These are phyloP conservation scores for Mystacides longicornis DNA, from an alignment of 2,888 invertebrate genomes.

Conservation along the genomic window DNA sequence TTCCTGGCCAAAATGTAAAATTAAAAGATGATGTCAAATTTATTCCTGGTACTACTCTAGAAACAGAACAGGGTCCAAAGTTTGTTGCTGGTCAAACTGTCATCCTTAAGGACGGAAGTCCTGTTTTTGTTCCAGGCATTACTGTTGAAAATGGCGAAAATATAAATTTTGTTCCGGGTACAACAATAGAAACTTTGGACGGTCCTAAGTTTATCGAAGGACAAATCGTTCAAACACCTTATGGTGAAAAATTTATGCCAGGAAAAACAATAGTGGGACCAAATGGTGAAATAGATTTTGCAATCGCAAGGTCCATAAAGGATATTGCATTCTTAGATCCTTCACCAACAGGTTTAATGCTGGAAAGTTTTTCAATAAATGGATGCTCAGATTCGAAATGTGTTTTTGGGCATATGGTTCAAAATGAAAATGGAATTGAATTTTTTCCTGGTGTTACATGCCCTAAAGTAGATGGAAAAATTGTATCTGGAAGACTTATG, in stretches of 20 bases:
- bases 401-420: conserved; percentile 61
- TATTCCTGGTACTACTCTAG: conserved; percentile 56
- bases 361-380: conserved; percentile 49
- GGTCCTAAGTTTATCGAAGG: conserved; percentile 61
- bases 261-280: conserved; percentile 48
- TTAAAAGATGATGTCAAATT: conserved; percentile 51
- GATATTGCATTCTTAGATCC: conserved; percentile 51
- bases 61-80: conserved; percentile 54
- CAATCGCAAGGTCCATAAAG: conserved; percentile 49
- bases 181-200: conserved; percentile 53
- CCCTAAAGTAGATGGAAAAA: conserved; percentile 49
- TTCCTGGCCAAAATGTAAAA: conserved; percentile 55
- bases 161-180: conserved; percentile 53
- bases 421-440: conserved; percentile 56
- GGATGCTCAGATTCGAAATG: conserved; percentile 47
- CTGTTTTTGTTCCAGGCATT: conserved; percentile 54
- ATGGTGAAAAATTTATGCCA: conserved; percentile 56
- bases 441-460: conserved; percentile 54
- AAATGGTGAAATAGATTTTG: conserved; percentile 50
- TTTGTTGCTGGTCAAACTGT: conserved; percentile 61
- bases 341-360: conserved; percentile 48
- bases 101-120: conserved; percentile 40
- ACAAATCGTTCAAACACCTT: conserved; percentile 52
- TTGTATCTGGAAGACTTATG: conserved; percentile 57
- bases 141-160: conserved; percentile 40